A percentile compares a stretch with the other conserved stretches of the same genome.
These are phyloP conservation scores for Stenoptilia bipunctidactyla DNA, from an alignment of 2,888 invertebrate species.

Conservation along the genomic window DNA sequence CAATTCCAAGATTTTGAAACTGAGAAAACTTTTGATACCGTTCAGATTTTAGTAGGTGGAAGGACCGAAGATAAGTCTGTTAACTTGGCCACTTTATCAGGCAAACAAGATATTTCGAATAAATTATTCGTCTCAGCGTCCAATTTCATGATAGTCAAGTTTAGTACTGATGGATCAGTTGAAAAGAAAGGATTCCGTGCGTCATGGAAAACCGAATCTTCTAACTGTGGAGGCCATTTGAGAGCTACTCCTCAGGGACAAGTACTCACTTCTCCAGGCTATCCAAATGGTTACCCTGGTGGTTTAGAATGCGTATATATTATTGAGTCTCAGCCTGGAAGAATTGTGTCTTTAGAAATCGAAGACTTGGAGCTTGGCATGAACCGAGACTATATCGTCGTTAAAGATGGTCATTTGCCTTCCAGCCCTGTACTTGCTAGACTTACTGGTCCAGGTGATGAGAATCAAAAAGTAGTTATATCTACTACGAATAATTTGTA, in stretches of 20 bases:
- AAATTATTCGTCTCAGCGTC: constrained; percentile 93
- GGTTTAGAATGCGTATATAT: constrained; percentile 96
- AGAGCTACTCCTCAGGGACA: constrained; percentile 91
- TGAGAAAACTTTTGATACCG: constrained; percentile 96
- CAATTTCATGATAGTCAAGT: constrained; percentile 98
- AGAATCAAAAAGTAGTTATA: constrained; percentile 86
- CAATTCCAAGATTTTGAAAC: constrained; percentile 99
- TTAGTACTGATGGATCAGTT: constrained; percentile 93
- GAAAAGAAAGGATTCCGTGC: constrained; percentile 94
- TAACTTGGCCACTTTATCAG: constrained; percentile 91
- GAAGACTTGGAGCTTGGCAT: constrained; percentile 88
- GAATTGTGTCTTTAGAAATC: constrained; percentile 92
- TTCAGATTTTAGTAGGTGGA: constrained; percentile 95
- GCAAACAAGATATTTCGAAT: constrained; percentile 87
- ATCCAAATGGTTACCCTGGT: constrained; percentile 93
- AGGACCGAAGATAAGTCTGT: constrained; percentile 94
- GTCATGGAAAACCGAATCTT: constrained; percentile 95
- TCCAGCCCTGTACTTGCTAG: constrained; percentile 87
- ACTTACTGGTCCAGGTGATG: constrained; percentile 82
- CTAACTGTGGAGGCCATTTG: constrained; percentile 90
- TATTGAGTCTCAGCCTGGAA: constrained; percentile 89
- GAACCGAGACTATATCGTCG: constrained; percentile 87
- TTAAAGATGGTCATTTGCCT: constrained; percentile 92
- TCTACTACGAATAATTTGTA: constrained; percentile 92
- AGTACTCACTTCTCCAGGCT: constrained; percentile 90